Percentiles rank a stretch among this genome's conserved stretches.
These are phyloP conservation scores for Orchesella cincta DNA, from an alignment of 1,140 invertebrate species.

Conservation along the genomic window DNA sequence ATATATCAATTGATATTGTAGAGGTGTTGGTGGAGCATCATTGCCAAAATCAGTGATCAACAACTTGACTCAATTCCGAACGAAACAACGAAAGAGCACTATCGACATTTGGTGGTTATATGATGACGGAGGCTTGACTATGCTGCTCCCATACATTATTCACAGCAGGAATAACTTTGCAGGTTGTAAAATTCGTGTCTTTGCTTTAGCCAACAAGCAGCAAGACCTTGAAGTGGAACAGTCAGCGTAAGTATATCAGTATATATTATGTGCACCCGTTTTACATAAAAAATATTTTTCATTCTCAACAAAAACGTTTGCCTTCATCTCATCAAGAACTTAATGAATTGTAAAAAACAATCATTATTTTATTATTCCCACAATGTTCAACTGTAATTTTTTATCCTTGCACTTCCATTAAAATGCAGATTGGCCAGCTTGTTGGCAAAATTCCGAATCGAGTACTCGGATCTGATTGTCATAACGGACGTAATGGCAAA, in stretches of 20 bases:
- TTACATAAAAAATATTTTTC: not conserved
- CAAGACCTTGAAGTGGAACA: slow-evolving; percentile 61
- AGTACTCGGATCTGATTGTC: slow-evolving; percentile 63
- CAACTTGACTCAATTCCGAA: slow-evolving; percentile 65
- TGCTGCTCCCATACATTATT: slow-evolving; percentile 64
- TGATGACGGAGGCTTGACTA: slow-evolving; percentile 56
- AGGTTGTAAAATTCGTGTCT: slow-evolving; percentile 63
- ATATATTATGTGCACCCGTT: too few species aligned
- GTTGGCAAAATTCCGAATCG: slow-evolving; percentile 66
- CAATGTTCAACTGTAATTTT: not conserved
- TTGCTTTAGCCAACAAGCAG: slow-evolving; percentile 62
- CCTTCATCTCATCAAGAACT: too few species aligned
- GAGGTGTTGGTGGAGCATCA: slow-evolving; percentile 50
- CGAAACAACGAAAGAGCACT: slow-evolving; percentile 61
- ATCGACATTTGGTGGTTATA: slow-evolving; percentile 66
- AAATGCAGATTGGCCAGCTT: slow-evolving; percentile 61
- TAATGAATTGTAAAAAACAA: not conserved
- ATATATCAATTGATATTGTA: slow-evolving; percentile 23
- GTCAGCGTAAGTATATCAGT: slow-evolving; percentile 60
- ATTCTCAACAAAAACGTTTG: too few species aligned
- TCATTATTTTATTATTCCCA: not conserved
- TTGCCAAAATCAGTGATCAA: slow-evolving; percentile 52
- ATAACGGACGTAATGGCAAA: slow-evolving; percentile 60
- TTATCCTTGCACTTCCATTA: not conserved
- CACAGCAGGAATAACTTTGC: slow-evolving; percentile 59